A percentile compares a stretch with the other conserved stretches of the same genome.
These are phyloP conservation scores for Mythimna ferrago DNA, from an alignment of 2,888 invertebrate genomes.

Conservation along the genomic window DNA sequence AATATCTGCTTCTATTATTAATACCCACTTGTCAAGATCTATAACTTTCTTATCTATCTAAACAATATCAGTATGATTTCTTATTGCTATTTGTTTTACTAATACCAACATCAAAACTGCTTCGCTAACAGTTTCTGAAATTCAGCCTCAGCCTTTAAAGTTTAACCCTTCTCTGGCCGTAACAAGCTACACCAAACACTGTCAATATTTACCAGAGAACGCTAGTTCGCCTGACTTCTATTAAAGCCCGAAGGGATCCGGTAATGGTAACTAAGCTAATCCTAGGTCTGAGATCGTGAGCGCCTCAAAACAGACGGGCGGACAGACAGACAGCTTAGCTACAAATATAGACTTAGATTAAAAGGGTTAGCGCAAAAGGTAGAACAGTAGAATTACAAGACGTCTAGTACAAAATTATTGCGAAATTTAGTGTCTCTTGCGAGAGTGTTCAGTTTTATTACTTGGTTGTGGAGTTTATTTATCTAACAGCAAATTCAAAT, in stretches of 20 bases:
- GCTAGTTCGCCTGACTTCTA: conserved; percentile 48
- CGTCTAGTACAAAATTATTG: conserved; percentile 31
- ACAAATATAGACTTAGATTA: conserved; percentile 51
- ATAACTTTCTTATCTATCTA: background rate
- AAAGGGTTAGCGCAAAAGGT: conserved; percentile 38
- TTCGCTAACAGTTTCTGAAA: conserved; percentile 35
- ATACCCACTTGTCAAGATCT: background rate
- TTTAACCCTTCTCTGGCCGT: conserved; percentile 24
- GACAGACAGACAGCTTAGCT: conserved; percentile 59
- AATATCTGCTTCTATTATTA: no score
- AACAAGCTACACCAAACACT: conserved; percentile 42
- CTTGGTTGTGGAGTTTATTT: conserved; percentile 29
- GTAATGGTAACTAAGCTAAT: conserved; percentile 66
- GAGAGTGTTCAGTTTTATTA: conserved; percentile 18
- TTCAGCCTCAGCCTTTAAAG: conserved; percentile 30
- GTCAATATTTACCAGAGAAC: conserved; percentile 55
- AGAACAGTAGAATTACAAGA: conserved; percentile 28
- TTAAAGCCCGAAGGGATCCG: conserved; percentile 63
- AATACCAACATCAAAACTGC: conserved; percentile 5
- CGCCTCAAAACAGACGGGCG: conserved; percentile 61
- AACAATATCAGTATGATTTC: background rate
- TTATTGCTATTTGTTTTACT: conserved; percentile 6
- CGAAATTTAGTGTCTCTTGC: conserved; percentile 6
- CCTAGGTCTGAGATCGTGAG: conserved; percentile 68
- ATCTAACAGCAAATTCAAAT: conserved; percentile 51